Percentiles rank a stretch among this genome's conserved stretches.
phyloP scores from a whole-genome alignment of 2,113 vertebrate species.

The Phoenicopterus ruber region DNA sequence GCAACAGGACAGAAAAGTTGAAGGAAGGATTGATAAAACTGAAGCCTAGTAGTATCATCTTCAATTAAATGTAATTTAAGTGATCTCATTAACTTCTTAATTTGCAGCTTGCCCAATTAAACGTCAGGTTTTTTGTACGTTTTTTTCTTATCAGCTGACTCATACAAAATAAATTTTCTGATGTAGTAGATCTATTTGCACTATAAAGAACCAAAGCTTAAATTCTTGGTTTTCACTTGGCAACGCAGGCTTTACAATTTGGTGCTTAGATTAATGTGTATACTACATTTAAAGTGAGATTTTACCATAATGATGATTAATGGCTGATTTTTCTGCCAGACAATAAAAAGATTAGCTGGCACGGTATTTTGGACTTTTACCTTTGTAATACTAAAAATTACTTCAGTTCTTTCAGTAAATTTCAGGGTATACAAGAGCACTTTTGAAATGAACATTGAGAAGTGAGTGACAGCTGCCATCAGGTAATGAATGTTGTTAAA shows the following conservation, averaged over 20 bases:
- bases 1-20: not conserved
- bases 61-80: conserved; percentile 15
- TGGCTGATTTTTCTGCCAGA: not conserved
- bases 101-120: not conserved
- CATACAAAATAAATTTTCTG: not conserved
- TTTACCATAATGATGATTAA: not conserved
- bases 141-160: not conserved
- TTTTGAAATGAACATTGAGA: not conserved
- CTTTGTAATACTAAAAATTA: not conserved
- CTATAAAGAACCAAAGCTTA: not conserved
- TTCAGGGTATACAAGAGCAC: not conserved
- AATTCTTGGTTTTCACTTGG: not conserved
- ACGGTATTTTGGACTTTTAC: not conserved
- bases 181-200: not conserved
- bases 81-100: not conserved
- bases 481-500: not conserved
- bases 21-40: not conserved
- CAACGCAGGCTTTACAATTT: not conserved
- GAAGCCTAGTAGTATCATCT: not conserved
- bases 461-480: not conserved
- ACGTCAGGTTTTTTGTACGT: not conserved
- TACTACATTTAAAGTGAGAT: not conserved
- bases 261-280: not conserved
- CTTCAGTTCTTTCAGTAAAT: not conserved
- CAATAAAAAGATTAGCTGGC: not conserved